Percentiles rank a stretch among this genome's conserved stretches.
phyloP scores from a whole-genome alignment of 2,113 vertebrate species.

The Paradisaea rubra region DNA sequence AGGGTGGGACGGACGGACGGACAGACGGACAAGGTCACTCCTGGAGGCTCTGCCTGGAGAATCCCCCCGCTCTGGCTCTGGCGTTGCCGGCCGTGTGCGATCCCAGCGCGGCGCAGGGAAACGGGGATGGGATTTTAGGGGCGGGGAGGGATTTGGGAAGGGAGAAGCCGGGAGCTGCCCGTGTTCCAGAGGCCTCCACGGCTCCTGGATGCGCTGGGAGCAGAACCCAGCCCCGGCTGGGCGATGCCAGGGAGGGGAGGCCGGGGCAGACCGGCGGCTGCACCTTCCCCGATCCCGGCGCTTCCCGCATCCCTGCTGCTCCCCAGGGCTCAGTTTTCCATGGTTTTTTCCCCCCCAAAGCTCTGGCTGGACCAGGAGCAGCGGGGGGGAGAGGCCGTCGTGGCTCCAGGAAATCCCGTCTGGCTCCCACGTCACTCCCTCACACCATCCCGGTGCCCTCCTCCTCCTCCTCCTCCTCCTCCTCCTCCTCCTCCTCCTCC shows the following conservation, averaged over 20 bases:
- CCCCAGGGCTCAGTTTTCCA: fast-evolving
- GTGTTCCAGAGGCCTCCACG: neutral
- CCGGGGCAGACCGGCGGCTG: too few relatives aligned
- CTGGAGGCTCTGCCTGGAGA: fast-evolving
- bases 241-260: too few relatives aligned
- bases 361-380: too few relatives aligned
- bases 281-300: too few relatives aligned
- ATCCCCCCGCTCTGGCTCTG: too few relatives aligned
- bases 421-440: neutral
- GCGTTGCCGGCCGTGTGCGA: neutral
- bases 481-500: too few relatives aligned
- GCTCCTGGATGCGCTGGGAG: neutral
- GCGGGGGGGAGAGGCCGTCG: neutral
- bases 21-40: neutral
- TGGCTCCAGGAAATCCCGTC: neutral
- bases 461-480: neutral
- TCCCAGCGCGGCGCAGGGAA: neutral
- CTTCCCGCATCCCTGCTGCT: fast-evolving
- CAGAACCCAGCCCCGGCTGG: neutral
- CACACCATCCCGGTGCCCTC: neutral
- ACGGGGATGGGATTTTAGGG: fast-evolving
- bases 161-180: fast-evolving
- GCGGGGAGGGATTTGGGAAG: fast-evolving
- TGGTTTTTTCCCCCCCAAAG: too few relatives aligned
- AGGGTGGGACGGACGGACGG: neutral